A percentile compares a stretch with the other conserved stretches of the same genome.
Conservation (phyloP, 2,113 vertebrate species). For the Stegostoma tigrinum region DNA sequence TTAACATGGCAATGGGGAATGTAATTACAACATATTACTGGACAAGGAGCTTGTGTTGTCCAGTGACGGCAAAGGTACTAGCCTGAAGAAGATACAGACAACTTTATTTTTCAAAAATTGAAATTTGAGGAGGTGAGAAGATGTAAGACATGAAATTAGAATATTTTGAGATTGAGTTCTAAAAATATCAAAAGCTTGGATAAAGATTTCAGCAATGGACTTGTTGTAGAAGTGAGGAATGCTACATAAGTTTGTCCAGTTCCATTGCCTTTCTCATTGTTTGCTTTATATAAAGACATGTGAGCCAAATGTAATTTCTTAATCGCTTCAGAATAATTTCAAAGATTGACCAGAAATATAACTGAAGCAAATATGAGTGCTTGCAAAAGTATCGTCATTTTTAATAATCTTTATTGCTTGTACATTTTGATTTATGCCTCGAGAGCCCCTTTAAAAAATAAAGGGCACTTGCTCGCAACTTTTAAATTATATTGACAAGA, state of each 20-base stretch:
- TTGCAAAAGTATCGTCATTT: not conserved
- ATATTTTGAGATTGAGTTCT: not conserved
- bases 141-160: not conserved
- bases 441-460: not conserved
- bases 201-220: not conserved
- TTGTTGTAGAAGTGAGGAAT: not conserved
- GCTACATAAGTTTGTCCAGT: not conserved
- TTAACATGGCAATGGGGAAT: not conserved
- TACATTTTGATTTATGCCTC: not conserved
- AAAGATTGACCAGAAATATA: not conserved
- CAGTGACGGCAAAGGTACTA: not conserved
- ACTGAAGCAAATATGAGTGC: not conserved
- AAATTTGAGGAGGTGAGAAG: not conserved
- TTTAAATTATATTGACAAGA: not conserved
- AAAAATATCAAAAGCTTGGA: not conserved
- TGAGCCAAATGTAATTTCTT: not conserved
- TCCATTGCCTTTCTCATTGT: not conserved
- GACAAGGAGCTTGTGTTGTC: not conserved
- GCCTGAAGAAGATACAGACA: not conserved
- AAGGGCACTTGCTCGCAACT: not conserved
- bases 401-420: not conserved
- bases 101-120: not conserved
- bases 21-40: not conserved
- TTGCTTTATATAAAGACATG: not conserved
- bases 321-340: not conserved